phyloP scores from a whole-genome alignment of 2,888 invertebrate species.

The Callimorpha dominula region DNA sequence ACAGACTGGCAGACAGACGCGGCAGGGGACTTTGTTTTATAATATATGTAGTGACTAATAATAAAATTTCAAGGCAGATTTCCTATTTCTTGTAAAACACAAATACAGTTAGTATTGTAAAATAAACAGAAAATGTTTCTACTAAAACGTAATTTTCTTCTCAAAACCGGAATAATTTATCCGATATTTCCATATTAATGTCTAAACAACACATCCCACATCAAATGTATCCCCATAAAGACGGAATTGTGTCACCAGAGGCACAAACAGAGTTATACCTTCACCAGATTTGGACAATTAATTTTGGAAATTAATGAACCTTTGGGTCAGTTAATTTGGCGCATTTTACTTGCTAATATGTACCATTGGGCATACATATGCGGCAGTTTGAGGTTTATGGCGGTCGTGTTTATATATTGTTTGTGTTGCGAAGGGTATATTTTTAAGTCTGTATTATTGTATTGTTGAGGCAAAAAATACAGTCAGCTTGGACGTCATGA shows the following conservation, averaged over 20 bases:
- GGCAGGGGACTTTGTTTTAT: too few species aligned
- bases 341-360: slow-evolving; percentile 51
- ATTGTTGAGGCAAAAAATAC: too few species aligned
- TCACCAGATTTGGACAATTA: slow-evolving; percentile 63
- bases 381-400: slow-evolving; percentile 35
- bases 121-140: not conserved
- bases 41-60: too few species aligned
- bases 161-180: not conserved
- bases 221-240: slow-evolving; percentile 40
- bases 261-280: slow-evolving; percentile 56
- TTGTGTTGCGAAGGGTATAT: not conserved
- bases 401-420: slow-evolving; percentile 16
- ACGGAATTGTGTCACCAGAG: slow-evolving; percentile 60
- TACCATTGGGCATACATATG: slow-evolving; percentile 25
- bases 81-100: not conserved
- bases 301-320: slow-evolving; percentile 58
- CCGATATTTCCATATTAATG: slow-evolving; percentile 30
- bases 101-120: not conserved
- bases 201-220: slow-evolving; percentile 33
- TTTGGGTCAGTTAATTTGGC: slow-evolving; percentile 40
- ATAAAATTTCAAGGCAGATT: not conserved
- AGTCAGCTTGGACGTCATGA: too few species aligned
- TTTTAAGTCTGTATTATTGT: not conserved
- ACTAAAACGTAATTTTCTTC: not conserved
- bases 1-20: too few species aligned